Evolutionary conservation across 2,888 invertebrate species (phyloP).

Genomic region (Falcaria lacertinaria): DNA sequence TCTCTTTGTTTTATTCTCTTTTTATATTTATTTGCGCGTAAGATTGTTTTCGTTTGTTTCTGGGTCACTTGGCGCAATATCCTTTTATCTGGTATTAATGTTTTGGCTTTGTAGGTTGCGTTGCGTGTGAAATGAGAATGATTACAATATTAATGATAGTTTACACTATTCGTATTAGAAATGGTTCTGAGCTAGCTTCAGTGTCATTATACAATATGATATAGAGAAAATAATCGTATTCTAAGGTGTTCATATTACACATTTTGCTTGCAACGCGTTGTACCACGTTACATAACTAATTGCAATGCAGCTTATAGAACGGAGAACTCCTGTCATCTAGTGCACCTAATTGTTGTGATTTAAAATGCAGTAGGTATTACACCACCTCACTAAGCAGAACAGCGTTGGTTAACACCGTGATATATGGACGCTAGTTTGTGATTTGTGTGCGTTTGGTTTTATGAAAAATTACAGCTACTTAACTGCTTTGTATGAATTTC

Average conservation of each 20-base stretch:
- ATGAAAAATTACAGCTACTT: no score
- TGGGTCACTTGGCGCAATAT: constrained; percentile 1
- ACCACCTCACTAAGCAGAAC: constrained; percentile 21
- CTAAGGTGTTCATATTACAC: neutral
- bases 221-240: no score
- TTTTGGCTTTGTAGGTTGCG: neutral
- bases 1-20: constrained; percentile 25
- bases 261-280: constrained; percentile 20
- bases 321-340: constrained; percentile 34
- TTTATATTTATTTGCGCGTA: constrained; percentile 13
- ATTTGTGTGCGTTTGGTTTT: neutral
- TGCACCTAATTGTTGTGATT: constrained; percentile 36
- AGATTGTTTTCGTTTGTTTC: constrained; percentile 12
- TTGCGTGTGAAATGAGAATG: neutral
- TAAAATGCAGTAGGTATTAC: constrained; percentile 29
- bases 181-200: no score
- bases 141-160: neutral
- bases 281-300: constrained; percentile 41
- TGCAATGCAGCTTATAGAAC: constrained; percentile 27
- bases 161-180: no score
- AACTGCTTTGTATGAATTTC: no score
- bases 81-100: neutral
- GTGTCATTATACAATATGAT: no score
- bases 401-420: constrained; percentile 19
- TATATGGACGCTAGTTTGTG: constrained; percentile 16